A percentile compares a stretch with the other conserved stretches of the same genome.
phyloP scores from a whole-genome alignment of 2,113 vertebrate genomes.

The Pandion haliaetus region DNA sequence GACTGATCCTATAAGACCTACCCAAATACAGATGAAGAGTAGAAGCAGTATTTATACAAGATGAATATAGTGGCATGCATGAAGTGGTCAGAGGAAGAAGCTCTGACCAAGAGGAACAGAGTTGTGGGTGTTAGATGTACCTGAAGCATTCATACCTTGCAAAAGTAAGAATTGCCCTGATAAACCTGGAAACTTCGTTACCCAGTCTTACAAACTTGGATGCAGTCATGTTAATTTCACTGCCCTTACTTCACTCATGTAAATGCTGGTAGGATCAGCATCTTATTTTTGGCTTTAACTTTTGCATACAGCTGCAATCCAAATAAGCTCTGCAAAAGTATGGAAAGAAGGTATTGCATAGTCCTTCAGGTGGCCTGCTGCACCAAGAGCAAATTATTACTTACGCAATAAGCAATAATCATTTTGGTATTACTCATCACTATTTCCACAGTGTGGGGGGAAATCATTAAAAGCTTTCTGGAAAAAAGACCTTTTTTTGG shows the following conservation, averaged over 20 bases:
- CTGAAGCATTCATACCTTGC: rapidly evolving
- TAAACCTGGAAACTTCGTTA: background rate
- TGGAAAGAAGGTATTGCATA: background rate
- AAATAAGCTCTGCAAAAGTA: background rate
- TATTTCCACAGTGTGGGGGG: background rate
- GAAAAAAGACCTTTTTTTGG: background rate
- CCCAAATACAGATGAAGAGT: background rate
- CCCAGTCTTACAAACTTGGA: background rate
- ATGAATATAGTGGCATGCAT: background rate
- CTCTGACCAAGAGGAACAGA: background rate
- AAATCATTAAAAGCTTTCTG: background rate
- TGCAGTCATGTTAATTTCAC: background rate
- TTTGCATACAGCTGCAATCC: background rate
- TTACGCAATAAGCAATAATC: background rate
- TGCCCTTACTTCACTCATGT: background rate
- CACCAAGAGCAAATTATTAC: background rate
- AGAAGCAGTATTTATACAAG: background rate
- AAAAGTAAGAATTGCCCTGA: background rate
- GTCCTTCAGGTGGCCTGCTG: background rate
- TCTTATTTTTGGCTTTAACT: background rate
- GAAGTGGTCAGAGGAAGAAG: background rate
- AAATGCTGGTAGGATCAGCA: background rate
- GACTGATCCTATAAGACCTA: background rate
- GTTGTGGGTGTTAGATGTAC: background rate
- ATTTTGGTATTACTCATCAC: background rate